Evolutionary conservation across 2,888 invertebrate genomes (phyloP), one percentile per base, ranked within the genome.

Genomic region (Callimorpha dominula): DNA sequence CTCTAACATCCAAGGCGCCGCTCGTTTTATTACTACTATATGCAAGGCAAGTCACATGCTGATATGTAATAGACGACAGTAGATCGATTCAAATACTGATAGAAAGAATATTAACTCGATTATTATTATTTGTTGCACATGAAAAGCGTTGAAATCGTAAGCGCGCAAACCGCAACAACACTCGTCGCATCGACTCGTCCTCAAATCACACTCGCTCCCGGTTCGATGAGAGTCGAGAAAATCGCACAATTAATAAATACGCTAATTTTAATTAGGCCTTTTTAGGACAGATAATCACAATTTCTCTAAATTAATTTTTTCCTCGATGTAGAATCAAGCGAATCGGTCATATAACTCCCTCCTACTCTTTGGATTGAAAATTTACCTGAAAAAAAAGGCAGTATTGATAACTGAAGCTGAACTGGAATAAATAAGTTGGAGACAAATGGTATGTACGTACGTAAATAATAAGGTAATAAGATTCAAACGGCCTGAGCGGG

Each of bases 221-320:
- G 86, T 89, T 88, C 91, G 89, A 94, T 94, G 93, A 94, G 94
- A 95, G 93, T 89, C 87, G 87, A 91, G 73, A 80, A 78, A 91
- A 89, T 90, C 93, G 91, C 92, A 91, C 90, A 88, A 89, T 91
- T 93, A 92, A 91, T 93, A 93, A 93, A 93, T 93, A 94, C 88
- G 92, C 92, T 95, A 94, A 92, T 89, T 93, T 93, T 95, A 95
- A 94, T 95, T 95, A 95, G 95, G 95, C 95, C 95, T 92, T 95
- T 92, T 92, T 94, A 94, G 95, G 95, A 95, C 94, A 94, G 93
- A 93, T 93, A 93, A 94, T 94, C 95, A 95, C 94, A 94, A 90
- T 93, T 93, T 88, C 87, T 90, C 88, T 91, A 92, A 93, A 89
- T 93, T 91, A 92, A 83, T 84, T 78, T 83, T 93, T 91, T 90